Evolutionary conservation across 2,888 invertebrate genomes (phyloP).

Genomic region (Cerastoderma edule): DNA sequence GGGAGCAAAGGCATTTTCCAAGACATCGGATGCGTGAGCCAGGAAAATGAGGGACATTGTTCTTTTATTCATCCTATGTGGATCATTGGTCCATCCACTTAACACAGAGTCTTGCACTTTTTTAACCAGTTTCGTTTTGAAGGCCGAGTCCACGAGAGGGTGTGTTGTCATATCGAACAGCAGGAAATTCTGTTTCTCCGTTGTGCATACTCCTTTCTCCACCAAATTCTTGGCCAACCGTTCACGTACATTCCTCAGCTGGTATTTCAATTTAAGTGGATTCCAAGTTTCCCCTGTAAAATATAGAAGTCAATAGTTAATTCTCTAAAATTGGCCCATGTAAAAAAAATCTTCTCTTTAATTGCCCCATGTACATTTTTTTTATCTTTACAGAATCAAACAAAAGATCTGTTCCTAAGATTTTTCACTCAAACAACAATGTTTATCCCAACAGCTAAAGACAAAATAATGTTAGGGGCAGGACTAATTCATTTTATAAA

Average conservation of each 20-base stretch:
- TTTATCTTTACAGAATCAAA: too few relatives aligned
- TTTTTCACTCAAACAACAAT: too few relatives aligned
- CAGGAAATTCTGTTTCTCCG: constrained; percentile 99
- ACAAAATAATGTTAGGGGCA: too few relatives aligned
- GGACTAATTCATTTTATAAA: too few relatives aligned
- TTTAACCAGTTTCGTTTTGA: constrained; percentile 98
- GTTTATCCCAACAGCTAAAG: too few relatives aligned
- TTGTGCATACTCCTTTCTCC: constrained; percentile 99
- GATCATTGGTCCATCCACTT: constrained; percentile 97
- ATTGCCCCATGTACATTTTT: too few relatives aligned
- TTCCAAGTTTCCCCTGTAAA: constrained; percentile 98
- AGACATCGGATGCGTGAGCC: constrained; percentile 98
- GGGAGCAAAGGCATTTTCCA: constrained; percentile 99
- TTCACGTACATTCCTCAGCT: constrained; percentile 99
- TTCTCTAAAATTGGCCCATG: too few relatives aligned
- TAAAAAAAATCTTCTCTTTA: too few relatives aligned
- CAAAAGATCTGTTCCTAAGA: too few relatives aligned
- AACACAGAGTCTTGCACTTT: constrained; percentile 97
- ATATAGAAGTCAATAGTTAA: neutral
- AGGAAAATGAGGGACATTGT: constrained; percentile 96
- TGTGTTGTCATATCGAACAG: constrained; percentile 99
- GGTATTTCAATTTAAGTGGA: constrained; percentile 98
- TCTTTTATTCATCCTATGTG: constrained; percentile 98
- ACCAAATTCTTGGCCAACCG: constrained; percentile 99
- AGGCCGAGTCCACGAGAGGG: constrained; percentile 96